These are phyloP conservation scores for Loripinus fragilis DNA, from an alignment of 2,888 invertebrate species.

Conservation along the genomic window DNA sequence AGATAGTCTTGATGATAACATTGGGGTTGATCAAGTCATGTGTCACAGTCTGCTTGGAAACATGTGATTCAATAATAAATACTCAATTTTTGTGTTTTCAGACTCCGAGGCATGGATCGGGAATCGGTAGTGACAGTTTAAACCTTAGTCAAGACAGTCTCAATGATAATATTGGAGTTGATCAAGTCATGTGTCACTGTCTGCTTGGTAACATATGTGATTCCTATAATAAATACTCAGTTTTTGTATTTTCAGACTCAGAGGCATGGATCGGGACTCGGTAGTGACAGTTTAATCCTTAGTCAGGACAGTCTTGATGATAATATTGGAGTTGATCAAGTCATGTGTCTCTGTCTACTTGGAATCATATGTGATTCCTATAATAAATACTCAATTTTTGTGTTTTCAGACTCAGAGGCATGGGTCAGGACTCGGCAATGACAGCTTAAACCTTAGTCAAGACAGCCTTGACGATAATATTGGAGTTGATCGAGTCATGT, in stretches of 20 bases:
- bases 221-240: too few species aligned
- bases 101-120: too few species aligned
- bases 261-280: too few species aligned
- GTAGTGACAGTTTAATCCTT: background rate
- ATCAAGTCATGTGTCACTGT: constrained; percentile 78
- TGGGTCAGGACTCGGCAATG: background rate
- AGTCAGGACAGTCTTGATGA: constrained; percentile 77
- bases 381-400: too few species aligned
- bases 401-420: too few species aligned
- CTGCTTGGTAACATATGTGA: constrained; percentile 67
- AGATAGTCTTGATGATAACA: constrained; percentile 77
- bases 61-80: too few species aligned
- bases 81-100: too few species aligned
- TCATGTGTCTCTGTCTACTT: constrained; percentile 76
- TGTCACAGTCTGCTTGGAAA: constrained; percentile 72
- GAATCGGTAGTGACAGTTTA: background rate
- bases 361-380: too few species aligned
- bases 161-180: constrained; percentile 76
- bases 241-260: too few species aligned
- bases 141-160: constrained; percentile 73
- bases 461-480: constrained; percentile 77
- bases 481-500: constrained; percentile 78
- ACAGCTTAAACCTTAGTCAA: constrained; percentile 57
- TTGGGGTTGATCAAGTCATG: constrained; percentile 78
- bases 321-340: constrained; percentile 76